Percentiles rank a stretch among this genome's conserved stretches.
Conservation (phyloP, 2,113 vertebrate genomes). For the Myanophis thanlyinensis region DNA sequence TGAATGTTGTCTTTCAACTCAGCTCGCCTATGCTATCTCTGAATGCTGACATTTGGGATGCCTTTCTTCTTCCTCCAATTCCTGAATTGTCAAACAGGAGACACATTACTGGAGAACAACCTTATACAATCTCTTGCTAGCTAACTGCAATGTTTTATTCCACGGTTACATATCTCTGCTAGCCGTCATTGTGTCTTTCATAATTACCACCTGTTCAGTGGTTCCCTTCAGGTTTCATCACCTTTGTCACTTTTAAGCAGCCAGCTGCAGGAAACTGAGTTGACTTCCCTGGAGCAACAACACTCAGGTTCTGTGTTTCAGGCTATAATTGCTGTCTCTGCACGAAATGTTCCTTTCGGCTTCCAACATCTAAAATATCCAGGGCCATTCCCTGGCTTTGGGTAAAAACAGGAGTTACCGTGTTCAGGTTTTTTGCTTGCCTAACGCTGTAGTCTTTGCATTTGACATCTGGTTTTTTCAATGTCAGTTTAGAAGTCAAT, state of each 20-base stretch:
- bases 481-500: neutral
- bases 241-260: slow-evolving; percentile 71
- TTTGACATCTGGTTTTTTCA: neutral
- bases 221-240: slow-evolving; percentile 74
- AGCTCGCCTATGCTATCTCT: slow-evolving; percentile 61
- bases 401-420: slow-evolving; percentile 44
- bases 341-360: slow-evolving; percentile 52
- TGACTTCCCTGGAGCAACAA: slow-evolving; percentile 66
- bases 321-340: slow-evolving; percentile 67
- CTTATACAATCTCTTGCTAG: slow-evolving; percentile 69
- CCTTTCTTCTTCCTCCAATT: slow-evolving; percentile 51
- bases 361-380: slow-evolving; percentile 18
- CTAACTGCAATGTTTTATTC: slow-evolving; percentile 72
- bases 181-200: slow-evolving; percentile 76
- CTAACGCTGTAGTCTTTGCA: neutral
- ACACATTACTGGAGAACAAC: slow-evolving; percentile 56
- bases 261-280: slow-evolving; percentile 68
- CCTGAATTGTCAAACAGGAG: slow-evolving; percentile 72
- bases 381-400: neutral
- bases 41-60: slow-evolving; percentile 58
- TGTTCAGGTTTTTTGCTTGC: slow-evolving; percentile 25
- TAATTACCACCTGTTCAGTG: slow-evolving; percentile 77
- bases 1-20: slow-evolving; percentile 51
- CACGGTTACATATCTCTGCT: slow-evolving; percentile 63
- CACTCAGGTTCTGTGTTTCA: slow-evolving; percentile 64